Conservation (phyloP, 2,888 invertebrate species). For the Lutraria lutraria region DNA sequence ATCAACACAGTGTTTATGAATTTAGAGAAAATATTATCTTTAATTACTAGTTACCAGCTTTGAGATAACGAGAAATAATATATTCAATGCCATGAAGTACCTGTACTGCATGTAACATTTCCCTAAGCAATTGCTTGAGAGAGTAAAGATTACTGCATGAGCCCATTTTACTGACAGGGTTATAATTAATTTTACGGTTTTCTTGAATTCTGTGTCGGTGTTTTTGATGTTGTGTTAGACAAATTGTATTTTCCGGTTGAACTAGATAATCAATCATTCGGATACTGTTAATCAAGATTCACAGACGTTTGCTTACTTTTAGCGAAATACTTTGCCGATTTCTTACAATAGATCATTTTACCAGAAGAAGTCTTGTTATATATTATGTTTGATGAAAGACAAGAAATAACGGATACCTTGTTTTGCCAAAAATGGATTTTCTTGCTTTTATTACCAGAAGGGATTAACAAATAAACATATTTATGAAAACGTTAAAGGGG, state of each 20-base stretch:
- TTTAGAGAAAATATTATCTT: neutral
- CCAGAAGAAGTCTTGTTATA: neutral
- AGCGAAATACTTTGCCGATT: neutral
- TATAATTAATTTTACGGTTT: constrained; percentile 29
- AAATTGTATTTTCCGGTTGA: constrained; percentile 16
- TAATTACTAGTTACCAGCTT: neutral
- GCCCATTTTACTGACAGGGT: constrained; percentile 1
- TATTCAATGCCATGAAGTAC: neutral
- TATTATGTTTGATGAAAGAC: constrained; percentile 4
- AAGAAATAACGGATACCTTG: neutral
- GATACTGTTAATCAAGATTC: neutral
- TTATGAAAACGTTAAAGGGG: no score
- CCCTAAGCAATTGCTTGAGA: neutral
- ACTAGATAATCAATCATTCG: constrained; percentile 1
- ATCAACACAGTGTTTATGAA: neutral
- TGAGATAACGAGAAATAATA: neutral
- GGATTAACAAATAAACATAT: no score
- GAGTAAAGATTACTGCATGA: neutral
- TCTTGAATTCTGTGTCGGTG: neutral
- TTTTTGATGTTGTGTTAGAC: neutral
- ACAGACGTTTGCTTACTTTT: constrained; percentile 3
- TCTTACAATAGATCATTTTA: neutral
- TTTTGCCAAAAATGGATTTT: neutral
- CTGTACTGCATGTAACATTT: neutral
- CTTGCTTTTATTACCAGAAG: no score